These are phyloP conservation scores for Chionoecetes opilio DNA, from an alignment of 1,140 invertebrate genomes.

Conservation along the genomic window DNA sequence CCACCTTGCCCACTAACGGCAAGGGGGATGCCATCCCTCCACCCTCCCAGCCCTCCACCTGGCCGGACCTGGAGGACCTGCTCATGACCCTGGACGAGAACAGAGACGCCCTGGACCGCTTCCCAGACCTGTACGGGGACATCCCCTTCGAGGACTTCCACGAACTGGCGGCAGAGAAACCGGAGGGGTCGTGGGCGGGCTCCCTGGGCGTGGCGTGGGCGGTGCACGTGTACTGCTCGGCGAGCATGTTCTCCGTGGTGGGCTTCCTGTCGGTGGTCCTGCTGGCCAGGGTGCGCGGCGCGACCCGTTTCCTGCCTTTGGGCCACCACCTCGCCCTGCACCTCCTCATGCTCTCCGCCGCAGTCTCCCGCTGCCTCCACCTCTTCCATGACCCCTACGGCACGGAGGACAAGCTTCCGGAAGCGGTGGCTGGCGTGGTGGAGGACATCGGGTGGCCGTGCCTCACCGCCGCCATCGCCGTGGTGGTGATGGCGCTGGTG, in stretches of 20 bases:
- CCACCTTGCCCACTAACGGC: background rate
- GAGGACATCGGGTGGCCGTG: constrained; percentile 93
- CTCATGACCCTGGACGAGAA: background rate
- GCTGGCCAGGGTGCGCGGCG: constrained; percentile 83
- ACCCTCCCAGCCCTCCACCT: background rate
- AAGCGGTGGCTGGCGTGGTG: constrained; percentile 91
- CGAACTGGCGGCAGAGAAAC: background rate
- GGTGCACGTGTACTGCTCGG: constrained; percentile 93
- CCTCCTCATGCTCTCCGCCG: constrained; percentile 90
- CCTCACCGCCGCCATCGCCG: constrained; percentile 92
- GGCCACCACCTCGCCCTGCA: constrained; percentile 91
- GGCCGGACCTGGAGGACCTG: constrained; percentile 39
- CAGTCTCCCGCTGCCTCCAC: constrained; percentile 92
- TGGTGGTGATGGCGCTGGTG: constrained; percentile 92
- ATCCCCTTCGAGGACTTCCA: background rate
- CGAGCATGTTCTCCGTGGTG: constrained; percentile 91
- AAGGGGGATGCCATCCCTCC: background rate
- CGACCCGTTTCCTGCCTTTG: constrained; percentile 55
- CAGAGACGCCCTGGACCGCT: background rate
- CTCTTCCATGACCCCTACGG: constrained; percentile 96
- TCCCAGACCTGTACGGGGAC: background rate
- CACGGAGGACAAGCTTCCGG: constrained; percentile 89
- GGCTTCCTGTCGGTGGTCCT: constrained; percentile 89
- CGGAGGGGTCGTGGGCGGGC: constrained; percentile 50
- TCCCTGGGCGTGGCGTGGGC: constrained; percentile 93